Conservation (phyloP, 2,113 vertebrate genomes). For the Xenopus tropicalis region DNA sequence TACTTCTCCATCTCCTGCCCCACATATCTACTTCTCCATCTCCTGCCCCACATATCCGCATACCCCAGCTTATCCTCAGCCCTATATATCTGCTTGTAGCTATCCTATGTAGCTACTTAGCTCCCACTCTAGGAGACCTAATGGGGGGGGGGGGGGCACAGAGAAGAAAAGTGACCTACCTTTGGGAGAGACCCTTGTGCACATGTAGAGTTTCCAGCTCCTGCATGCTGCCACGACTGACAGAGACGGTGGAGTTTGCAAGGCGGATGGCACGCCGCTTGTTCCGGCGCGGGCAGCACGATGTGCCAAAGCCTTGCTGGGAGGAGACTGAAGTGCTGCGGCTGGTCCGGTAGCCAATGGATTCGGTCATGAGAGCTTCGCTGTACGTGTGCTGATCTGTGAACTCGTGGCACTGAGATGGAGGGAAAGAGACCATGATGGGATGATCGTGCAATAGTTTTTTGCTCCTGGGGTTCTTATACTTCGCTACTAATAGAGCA, state of each 20-base stretch:
- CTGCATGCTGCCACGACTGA: constrained; percentile 82
- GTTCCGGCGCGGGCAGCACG: constrained; percentile 77
- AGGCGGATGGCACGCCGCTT: constrained; percentile 77
- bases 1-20: too few relatives aligned
- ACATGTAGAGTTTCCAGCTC: constrained; percentile 79
- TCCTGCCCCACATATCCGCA: too few relatives aligned
- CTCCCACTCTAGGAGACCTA: too few relatives aligned
- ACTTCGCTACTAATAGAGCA: too few relatives aligned
- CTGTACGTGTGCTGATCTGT: constrained; percentile 82
- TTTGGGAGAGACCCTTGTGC: constrained; percentile 67
- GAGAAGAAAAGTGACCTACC: constrained; percentile 52
- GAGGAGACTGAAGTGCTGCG: constrained; percentile 86
- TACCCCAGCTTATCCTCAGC: too few relatives aligned
- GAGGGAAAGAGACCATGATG: constrained; percentile 3
- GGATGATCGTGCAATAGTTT: too few relatives aligned
- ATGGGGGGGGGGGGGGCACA: too few relatives aligned
- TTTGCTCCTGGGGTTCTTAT: too few relatives aligned
- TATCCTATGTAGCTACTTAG: too few relatives aligned
- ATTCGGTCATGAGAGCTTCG: constrained; percentile 77
- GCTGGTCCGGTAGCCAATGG: constrained; percentile 75
- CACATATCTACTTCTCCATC: too few relatives aligned
- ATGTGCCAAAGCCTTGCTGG: constrained; percentile 70
- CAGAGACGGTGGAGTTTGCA: constrained; percentile 81
- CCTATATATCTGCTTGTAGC: too few relatives aligned
- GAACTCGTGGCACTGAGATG: constrained; percentile 81